Conservation (phyloP, 1,140 invertebrate genomes). For the Paraescarpia echinospica region DNA sequence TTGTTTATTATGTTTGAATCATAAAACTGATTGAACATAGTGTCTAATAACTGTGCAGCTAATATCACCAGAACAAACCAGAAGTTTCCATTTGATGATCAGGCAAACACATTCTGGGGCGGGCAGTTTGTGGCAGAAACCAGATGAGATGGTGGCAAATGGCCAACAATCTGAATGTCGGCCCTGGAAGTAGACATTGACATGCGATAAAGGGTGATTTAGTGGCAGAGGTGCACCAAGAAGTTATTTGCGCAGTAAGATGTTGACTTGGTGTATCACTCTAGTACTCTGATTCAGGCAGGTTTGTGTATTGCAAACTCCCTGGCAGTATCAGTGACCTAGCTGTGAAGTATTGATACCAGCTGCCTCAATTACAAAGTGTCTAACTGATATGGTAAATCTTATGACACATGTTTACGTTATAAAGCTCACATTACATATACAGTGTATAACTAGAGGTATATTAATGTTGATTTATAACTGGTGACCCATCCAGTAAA, state of each 20-base stretch:
- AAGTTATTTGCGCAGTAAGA: not conserved
- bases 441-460: not conserved
- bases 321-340: not conserved
- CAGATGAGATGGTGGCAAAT: not conserved
- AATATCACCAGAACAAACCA: not conserved
- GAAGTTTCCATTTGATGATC: not conserved
- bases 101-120: not conserved
- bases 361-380: constrained; percentile 1
- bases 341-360: not conserved
- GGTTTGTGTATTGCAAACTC: not conserved
- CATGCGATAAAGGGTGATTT: not conserved
- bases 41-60: not conserved
- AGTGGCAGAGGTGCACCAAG: not conserved
- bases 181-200: not conserved
- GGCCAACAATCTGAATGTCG: not conserved
- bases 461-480: not conserved
- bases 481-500: not conserved
- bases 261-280: not conserved
- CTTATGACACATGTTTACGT: not conserved
- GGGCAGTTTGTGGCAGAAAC: not conserved
- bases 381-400: not conserved
- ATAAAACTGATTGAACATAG: too few species aligned
- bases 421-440: not conserved
- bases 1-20: not conserved
- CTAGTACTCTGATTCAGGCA: not conserved